These are phyloP conservation scores for Standfussiana lucernea DNA, from an alignment of 2,888 invertebrate genomes.

Conservation along the genomic window DNA sequence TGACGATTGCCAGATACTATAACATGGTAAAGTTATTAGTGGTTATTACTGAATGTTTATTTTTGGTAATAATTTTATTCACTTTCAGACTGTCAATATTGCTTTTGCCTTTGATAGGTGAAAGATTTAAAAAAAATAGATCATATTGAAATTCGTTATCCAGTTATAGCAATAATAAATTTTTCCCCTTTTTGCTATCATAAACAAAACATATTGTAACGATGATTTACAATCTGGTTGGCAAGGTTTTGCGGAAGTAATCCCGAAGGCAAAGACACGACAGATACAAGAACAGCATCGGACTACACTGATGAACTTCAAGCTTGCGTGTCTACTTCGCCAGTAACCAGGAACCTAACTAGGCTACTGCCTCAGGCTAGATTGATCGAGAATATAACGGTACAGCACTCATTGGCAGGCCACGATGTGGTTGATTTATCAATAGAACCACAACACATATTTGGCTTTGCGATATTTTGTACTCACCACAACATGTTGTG, in stretches of 20 bases:
- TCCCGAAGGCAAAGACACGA: neutral
- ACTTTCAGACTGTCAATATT: neutral
- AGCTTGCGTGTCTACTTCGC: slow-evolving; percentile 23
- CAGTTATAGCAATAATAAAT: neutral
- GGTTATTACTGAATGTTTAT: slow-evolving; percentile 19
- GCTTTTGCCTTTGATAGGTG: neutral
- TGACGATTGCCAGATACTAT: slow-evolving; percentile 49
- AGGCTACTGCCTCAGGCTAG: slow-evolving; percentile 47
- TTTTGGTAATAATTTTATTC: slow-evolving; percentile 9
- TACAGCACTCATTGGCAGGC: slow-evolving; percentile 53
- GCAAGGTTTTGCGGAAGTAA: slow-evolving; percentile 11
- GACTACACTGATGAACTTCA: slow-evolving; percentile 36
- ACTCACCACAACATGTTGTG: slow-evolving; percentile 53
- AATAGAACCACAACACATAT: slow-evolving; percentile 66
- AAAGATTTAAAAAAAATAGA: neutral
- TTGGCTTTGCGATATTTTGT: slow-evolving; percentile 66
- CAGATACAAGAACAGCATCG: slow-evolving; percentile 20
- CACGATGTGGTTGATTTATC: slow-evolving; percentile 67
- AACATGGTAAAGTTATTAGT: slow-evolving; percentile 16
- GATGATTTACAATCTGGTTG: slow-evolving; percentile 6
- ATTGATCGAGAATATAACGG: slow-evolving; percentile 61
- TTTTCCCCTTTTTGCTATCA: neutral
- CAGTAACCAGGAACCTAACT: slow-evolving; percentile 47
- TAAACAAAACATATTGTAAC: neutral
- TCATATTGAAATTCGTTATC: neutral